Percentiles rank a stretch among this genome's conserved stretches.
Conservation (phyloP, 2,113 vertebrate species). For the Scomber japonicus region DNA sequence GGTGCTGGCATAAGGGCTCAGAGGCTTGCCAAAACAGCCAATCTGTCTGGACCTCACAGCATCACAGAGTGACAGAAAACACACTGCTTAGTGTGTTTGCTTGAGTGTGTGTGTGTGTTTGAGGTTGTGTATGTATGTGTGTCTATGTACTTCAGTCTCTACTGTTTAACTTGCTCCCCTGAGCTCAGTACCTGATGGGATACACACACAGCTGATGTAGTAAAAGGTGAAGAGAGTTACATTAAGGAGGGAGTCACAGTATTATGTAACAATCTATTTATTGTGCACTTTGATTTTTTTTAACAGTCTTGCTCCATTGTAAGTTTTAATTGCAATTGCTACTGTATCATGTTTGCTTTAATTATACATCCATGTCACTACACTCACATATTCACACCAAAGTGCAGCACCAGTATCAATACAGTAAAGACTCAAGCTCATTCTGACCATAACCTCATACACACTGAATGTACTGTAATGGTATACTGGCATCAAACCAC, state of each 20-base stretch:
- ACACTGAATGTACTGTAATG: no score
- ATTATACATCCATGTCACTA: neutral
- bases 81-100: conserved; percentile 9
- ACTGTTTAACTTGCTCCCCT: neutral
- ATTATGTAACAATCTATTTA: neutral
- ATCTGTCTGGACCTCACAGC: conserved; percentile 67
- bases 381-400: no score
- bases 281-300: neutral
- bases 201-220: neutral
- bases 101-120: neutral
- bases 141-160: neutral
- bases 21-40: conserved; percentile 58
- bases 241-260: neutral
- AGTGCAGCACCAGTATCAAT: no score
- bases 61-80: conserved; percentile 51
- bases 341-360: neutral
- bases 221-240: neutral
- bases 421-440: no score
- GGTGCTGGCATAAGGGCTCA: conserved; percentile 37
- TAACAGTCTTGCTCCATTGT: neutral
- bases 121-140: neutral
- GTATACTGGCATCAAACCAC: no score
- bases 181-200: neutral
- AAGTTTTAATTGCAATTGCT: neutral
- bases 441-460: no score